Evolutionary conservation across 2,888 invertebrate species (phyloP).

Genomic region (Entomobrya multifasciata): DNA sequence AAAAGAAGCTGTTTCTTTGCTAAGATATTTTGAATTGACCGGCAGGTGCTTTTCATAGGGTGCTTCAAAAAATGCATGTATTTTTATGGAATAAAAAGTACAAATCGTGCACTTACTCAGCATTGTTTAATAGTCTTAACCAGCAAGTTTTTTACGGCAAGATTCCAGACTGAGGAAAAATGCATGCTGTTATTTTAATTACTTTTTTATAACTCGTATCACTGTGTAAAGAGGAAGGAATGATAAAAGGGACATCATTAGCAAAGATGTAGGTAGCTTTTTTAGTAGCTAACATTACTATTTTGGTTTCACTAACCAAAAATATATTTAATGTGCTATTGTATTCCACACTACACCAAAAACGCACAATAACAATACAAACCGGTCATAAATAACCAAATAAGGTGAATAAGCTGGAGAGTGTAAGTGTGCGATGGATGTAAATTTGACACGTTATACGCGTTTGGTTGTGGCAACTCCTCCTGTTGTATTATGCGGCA

Average conservation of each 20-base stretch:
- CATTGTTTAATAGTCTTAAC: neutral
- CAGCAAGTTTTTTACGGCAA: constrained; percentile 18
- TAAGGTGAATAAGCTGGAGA: neutral
- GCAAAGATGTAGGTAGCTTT: neutral
- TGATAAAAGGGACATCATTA: neutral
- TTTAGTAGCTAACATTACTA: neutral
- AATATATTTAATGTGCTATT: neutral
- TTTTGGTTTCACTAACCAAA: neutral
- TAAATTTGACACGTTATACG: neutral
- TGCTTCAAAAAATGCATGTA: no score
- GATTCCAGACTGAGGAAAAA: constrained; percentile 11
- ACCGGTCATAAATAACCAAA: constrained; percentile 54
- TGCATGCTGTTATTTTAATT: constrained; percentile 48
- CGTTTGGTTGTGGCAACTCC: no score
- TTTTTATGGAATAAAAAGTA: no score
- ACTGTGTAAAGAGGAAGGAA: neutral
- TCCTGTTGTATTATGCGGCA: neutral
- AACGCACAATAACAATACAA: constrained; percentile 4
- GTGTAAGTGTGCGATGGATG: neutral
- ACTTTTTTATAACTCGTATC: constrained; percentile 40
- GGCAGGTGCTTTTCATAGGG: no score
- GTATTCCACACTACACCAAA: constrained; percentile 1
- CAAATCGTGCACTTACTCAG: no score
- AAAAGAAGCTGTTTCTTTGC: neutral
- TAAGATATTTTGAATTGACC: no score